Base-by-base conservation (phyloP, 2,888 invertebrate genomes). In the Eretmocerus hayati region DNA sequence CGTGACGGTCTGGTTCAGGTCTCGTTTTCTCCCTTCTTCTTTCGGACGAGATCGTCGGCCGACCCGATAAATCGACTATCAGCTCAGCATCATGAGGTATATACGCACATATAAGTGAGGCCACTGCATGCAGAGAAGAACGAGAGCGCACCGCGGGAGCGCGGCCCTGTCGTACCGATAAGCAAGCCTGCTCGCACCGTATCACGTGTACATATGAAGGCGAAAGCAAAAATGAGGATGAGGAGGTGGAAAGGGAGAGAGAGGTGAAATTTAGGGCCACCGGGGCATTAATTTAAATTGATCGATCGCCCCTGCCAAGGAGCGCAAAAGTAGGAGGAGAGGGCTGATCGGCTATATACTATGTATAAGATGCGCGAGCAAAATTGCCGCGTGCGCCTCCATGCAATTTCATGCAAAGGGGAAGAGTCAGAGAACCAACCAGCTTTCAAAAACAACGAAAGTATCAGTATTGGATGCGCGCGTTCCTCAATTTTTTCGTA, bases 261-360 rank as follows among this genome's bases (percentile, higher is more conserved):
- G 22, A 26, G 39, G 49, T 53, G 39, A 54, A 52, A 54, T 54
- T 56, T 54, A 54, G 47, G 51, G 50, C 51, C 47, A 50, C 35
- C 43, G 18, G 46, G 41, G 53, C 56, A 56, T 54, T 56, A 56
- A 56, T 54, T 54, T 56, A 52, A 54, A 53, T 56, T 56, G 56
- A 56, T 56, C 56, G 56, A 56, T 54, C 56, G 54, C 47, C 49
- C 38, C 26, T 22, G 40, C 38, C 38, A 4, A 13, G n/a, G 33
- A 11, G 26, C 11, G 26, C 26, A 11, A 6, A 11, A 6, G 42
- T 21, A 38, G 13, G 38, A 21, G 22, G 21, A 8, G 42, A 18
- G 13, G 42, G 13, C 20, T 20, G 40, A 11, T 42, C 31, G 35
- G 40, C 41, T 37, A n/a, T n/a, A n/a, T n/a, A n/a, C n/a, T n/a